These are phyloP conservation scores for Dromius quadrimaculatus DNA, from an alignment of 2,888 invertebrate species.

Conservation along the genomic window DNA sequence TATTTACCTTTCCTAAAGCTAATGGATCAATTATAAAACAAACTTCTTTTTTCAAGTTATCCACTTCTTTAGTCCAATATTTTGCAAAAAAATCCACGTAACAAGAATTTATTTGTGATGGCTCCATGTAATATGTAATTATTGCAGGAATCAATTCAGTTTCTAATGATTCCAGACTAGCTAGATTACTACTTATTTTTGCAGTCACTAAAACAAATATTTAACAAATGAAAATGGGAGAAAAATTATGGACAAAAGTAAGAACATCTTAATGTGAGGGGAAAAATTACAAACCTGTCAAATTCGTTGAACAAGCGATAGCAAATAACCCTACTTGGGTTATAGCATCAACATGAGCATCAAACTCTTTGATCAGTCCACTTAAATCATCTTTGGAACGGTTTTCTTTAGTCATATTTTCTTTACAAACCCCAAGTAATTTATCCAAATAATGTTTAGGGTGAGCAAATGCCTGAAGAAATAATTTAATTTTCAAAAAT, in stretches of 20 bases:
- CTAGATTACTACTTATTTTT: conserved; percentile 74
- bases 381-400: conserved; percentile 66
- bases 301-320: conserved; percentile 71
- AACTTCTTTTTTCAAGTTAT: conserved; percentile 70
- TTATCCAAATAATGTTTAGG: conserved; percentile 57
- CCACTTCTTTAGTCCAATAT: conserved; percentile 74
- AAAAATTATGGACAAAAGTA: background rate
- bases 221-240: conserved; percentile 59
- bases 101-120: conserved; percentile 68
- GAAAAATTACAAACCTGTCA: no score
- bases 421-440: conserved; percentile 60
- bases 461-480: background rate
- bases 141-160: conserved; percentile 76
- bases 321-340: conserved; percentile 79
- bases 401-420: no score
- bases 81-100: conserved; percentile 69
- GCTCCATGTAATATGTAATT: conserved; percentile 66
- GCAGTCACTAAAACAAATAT: conserved; percentile 68
- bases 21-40: conserved; percentile 78
- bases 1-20: conserved; percentile 75
- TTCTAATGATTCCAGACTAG: conserved; percentile 77
- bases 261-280: no score
- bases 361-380: conserved; percentile 72
- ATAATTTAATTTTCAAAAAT: no score
- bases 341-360: conserved; percentile 75